Conservation (phyloP, 2,888 invertebrate species). For the Acanthosepion lycidas region DNA sequence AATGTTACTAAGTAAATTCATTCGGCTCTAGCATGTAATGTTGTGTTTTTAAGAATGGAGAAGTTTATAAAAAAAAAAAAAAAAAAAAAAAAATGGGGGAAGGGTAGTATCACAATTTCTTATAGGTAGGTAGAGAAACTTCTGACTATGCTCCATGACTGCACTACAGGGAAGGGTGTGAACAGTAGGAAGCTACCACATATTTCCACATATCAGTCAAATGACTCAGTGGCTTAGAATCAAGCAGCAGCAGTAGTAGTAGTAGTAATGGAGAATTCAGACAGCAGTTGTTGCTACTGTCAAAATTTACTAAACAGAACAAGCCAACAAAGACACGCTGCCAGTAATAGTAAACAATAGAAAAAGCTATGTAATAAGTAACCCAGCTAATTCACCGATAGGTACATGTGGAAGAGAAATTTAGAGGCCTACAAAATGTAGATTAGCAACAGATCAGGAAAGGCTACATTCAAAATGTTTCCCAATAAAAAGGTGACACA, state of each 20-base stretch:
- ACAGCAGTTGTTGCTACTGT: not conserved
- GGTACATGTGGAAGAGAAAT: too few relatives aligned
- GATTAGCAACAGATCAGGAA: too few relatives aligned
- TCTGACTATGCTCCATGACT: not conserved
- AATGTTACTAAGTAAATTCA: too few relatives aligned
- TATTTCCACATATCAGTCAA: constrained; percentile 13
- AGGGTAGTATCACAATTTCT: not conserved
- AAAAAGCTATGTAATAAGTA: too few relatives aligned
- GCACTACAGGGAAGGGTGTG: constrained; percentile 20
- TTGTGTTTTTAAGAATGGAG: not conserved
- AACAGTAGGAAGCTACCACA: constrained; percentile 22
- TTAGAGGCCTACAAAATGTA: too few relatives aligned
- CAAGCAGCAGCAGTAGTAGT: not conserved
- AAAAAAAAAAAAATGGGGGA: not conserved
- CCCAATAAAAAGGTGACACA: too few relatives aligned
- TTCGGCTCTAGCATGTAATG: too few relatives aligned
- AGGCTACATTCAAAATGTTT: too few relatives aligned
- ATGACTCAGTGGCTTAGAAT: not conserved
- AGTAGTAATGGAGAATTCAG: not conserved
- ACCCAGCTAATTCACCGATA: too few relatives aligned
- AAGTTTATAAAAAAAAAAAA: not conserved
- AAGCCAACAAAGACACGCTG: not conserved
- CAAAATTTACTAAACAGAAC: constrained; percentile 14
- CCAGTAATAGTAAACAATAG: not conserved
- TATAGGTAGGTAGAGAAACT: not conserved